A percentile compares a stretch with the other conserved stretches of the same genome.
Evolutionary conservation across 2,888 invertebrate species (phyloP).

Genomic region (Phoenoteleia sp.): DNA sequence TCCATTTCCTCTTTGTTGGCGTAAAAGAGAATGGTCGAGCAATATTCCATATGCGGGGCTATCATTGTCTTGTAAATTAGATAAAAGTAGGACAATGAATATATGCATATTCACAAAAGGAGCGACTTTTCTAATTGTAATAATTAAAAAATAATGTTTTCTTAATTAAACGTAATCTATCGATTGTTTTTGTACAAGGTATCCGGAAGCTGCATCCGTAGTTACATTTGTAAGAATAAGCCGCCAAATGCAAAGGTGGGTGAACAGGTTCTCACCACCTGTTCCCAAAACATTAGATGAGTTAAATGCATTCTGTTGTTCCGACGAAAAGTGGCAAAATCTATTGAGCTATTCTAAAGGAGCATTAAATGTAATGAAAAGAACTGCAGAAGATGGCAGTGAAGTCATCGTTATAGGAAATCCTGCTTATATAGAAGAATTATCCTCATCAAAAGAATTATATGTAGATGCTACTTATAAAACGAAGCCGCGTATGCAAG

Average conservation of each 20-base stretch:
- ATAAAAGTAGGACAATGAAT: too few species aligned
- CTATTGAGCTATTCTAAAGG: neutral
- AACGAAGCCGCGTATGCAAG: neutral
- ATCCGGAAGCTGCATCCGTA: neutral
- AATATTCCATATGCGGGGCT: too few species aligned
- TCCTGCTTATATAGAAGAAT: neutral
- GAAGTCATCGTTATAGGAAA: conserved; percentile 15
- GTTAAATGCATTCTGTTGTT: neutral
- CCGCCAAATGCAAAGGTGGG: conserved; percentile 4
- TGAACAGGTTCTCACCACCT: neutral
- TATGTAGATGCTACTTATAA: conserved; percentile 24
- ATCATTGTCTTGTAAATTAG: too few species aligned
- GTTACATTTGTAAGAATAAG: neutral
- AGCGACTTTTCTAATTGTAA: too few species aligned
- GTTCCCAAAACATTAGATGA: conserved; percentile 9
- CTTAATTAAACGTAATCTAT: too few species aligned
- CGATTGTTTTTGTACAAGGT: too few species aligned
- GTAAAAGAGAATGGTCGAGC: too few species aligned
- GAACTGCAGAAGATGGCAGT: neutral
- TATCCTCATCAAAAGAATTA: neutral
- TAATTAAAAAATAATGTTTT: too few species aligned
- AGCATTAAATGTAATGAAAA: neutral
- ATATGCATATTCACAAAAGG: too few species aligned
- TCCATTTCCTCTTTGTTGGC: too few species aligned
- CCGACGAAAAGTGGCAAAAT: neutral